Base-by-base conservation (phyloP, 1,140 invertebrate genomes). In the Eupristina koningsbergeri region DNA sequence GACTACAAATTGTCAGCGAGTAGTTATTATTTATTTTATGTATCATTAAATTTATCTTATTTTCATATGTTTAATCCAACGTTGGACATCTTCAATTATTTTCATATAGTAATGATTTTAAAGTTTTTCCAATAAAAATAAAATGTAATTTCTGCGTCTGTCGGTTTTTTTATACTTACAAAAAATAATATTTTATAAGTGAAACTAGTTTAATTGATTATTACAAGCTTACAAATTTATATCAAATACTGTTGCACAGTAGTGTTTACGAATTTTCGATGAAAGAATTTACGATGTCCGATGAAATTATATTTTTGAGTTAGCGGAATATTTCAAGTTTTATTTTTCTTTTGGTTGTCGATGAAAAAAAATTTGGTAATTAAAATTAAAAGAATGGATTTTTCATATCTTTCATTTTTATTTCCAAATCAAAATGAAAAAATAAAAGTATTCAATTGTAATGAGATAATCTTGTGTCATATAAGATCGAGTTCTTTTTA, bases 401-500 rank as follows among this genome's bases (percentile, higher is more conserved):
- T 71, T 71, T 41, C 1, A 41, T 0, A 9, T 11, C n/a, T 41
- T 1, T 71, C 64, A 34, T n/a, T 78, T 36, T 50, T 69, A 31
- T 64, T n/a, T n/a, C n/a, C n/a, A n/a, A 3, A 73, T n/a, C 53
- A 3, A 26, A 71, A 7, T 39, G 31, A 67, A 19, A 22, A 39
- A 26, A 50, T 13, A 50, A 53, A 0, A 61, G 3, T 22, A 34
- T 26, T 74, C 67, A 26, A 29, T 63, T 5, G 34, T n/a, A 74
- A 64, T 9, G 64, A 85, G 26, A 85, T 31, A 50, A 84, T 26
- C 45, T 17, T 36, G 47, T 71, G 79, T 83, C 63, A 75, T 80
- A 83, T 83, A 85, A 86, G 61, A 36, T 41, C 50, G 15, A 81
- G 69, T 81, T 36, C 61, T 61, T 29, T 64, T 64, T n/a, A n/a